Evolutionary conservation across 2,888 invertebrate species (phyloP), one percentile per base, ranked within the genome.

Genomic region (Torymus aiolomorphi): DNA sequence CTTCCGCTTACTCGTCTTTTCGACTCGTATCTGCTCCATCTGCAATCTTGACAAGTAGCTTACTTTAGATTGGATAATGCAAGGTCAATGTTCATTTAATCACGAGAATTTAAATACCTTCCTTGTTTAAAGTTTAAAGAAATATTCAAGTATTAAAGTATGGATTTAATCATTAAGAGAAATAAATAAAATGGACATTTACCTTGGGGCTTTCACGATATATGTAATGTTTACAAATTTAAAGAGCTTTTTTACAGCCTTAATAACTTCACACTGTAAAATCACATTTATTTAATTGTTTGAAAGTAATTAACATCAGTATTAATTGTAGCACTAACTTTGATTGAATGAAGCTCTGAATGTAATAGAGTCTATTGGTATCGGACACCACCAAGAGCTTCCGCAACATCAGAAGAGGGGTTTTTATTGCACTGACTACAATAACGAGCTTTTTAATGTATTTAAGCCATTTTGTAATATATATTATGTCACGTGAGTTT

Each of bases 21-120:
- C 10, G 12, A 51, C 16, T 24, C 13, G 18, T 61, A 3, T 20
- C 10, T 20, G 51, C 16, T 52, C 66, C 51, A 42, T 42, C 20
- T 14, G 14, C 20, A 71, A 12, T 59, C 18, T 66, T 49, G 4
- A 18, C 49, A 51, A 65, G 42, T 42, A 42, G 42, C 42, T 42
- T 42, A 42, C 42, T 51, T 16, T 5, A 57, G 18, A n/a, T 12
- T 12, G 57, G n/a, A 10, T 42, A 13, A 12, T 54, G 54, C 49
- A 70, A 59, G 57, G 31, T 70, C 57, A 70, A 57, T 70, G 70
- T 20, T 70, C 49, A 54, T 31, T 52, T 14, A 20, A 62, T 18
- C 14, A 13, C 11, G 2, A 62, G 31, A 3, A 4, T 31, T 62
- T 31, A 42, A 42, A 42, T 42, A 42, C 42, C 42, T 5, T 8